phyloP scores from a whole-genome alignment of 2,113 vertebrate genomes.

The Melanostigma gelatinosum region DNA sequence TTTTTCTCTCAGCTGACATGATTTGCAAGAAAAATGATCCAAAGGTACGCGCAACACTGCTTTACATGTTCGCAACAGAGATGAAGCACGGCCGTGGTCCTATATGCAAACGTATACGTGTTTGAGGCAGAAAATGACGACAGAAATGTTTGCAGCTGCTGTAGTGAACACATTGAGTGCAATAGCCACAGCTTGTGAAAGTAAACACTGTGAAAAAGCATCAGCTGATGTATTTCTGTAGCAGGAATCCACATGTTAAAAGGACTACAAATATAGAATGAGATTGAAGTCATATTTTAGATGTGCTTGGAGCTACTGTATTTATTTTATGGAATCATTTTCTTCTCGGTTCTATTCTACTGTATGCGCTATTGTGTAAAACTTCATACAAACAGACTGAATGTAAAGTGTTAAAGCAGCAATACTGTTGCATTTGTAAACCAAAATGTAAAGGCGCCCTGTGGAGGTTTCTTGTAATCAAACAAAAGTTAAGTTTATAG shows the following conservation, averaged over 20 bases:
- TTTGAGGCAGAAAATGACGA: neutral
- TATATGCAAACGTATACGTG: constrained; percentile 11
- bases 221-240: neutral
- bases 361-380: neutral
- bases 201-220: neutral
- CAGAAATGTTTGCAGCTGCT: neutral
- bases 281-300: neutral
- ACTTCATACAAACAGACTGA: neutral
- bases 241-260: too few species aligned
- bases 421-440: neutral
- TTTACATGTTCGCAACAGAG: neutral
- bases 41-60: neutral
- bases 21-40: constrained; percentile 28
- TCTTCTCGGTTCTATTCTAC: neutral
- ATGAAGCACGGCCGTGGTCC: neutral
- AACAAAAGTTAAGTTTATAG: neutral
- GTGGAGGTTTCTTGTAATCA: neutral
- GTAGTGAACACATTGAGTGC: neutral
- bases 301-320: neutral
- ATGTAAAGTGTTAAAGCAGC: neutral
- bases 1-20: accelerated
- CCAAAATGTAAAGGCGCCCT: neutral
- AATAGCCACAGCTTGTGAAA: neutral
- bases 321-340: neutral
- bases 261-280: neutral